Percentiles rank a stretch among this genome's conserved stretches.
Evolutionary conservation across 2,888 invertebrate genomes (phyloP).

Genomic region (Heliothis peltigera): DNA sequence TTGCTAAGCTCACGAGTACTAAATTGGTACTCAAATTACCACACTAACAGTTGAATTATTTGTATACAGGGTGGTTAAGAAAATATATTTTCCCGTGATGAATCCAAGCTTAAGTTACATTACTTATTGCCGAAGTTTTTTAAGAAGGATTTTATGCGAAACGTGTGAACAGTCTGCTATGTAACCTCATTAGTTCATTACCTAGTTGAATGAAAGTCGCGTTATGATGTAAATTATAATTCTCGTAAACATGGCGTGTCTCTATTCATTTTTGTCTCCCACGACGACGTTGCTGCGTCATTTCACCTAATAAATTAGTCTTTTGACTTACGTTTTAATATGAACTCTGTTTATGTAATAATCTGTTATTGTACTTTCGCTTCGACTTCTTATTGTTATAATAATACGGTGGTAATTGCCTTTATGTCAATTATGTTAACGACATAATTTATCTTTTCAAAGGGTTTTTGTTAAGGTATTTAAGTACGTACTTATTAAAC

Average conservation of each 20-base stretch:
- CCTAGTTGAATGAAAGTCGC: slow-evolving; percentile 79
- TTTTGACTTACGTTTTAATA: slow-evolving; percentile 70
- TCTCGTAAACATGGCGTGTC: slow-evolving; percentile 77
- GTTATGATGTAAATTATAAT: slow-evolving; percentile 76
- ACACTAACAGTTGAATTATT: background rate
- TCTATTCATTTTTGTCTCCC: slow-evolving; percentile 85
- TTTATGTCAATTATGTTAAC: slow-evolving; percentile 17
- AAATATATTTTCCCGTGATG: background rate
- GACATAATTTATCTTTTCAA: slow-evolving; percentile 18
- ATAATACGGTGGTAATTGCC: slow-evolving; percentile 21
- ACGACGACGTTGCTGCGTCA: slow-evolving; percentile 78
- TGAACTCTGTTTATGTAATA: slow-evolving; percentile 66
- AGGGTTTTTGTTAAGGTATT: background rate
- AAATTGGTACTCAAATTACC: background rate
- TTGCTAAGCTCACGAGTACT: background rate
- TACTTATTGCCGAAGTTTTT: background rate
- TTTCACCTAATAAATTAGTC: slow-evolving; percentile 78
- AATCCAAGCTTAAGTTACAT: slow-evolving; percentile 7
- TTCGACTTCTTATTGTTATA: slow-evolving; percentile 46
- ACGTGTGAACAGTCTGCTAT: slow-evolving; percentile 47
- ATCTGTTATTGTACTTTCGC: slow-evolving; percentile 66
- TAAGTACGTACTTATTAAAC: background rate
- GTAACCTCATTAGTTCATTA: slow-evolving; percentile 56
- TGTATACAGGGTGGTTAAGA: background rate
- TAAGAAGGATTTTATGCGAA: slow-evolving; percentile 4